Base-by-base conservation (phyloP, 2,113 vertebrate genomes). In the Chionodraco myersi region DNA sequence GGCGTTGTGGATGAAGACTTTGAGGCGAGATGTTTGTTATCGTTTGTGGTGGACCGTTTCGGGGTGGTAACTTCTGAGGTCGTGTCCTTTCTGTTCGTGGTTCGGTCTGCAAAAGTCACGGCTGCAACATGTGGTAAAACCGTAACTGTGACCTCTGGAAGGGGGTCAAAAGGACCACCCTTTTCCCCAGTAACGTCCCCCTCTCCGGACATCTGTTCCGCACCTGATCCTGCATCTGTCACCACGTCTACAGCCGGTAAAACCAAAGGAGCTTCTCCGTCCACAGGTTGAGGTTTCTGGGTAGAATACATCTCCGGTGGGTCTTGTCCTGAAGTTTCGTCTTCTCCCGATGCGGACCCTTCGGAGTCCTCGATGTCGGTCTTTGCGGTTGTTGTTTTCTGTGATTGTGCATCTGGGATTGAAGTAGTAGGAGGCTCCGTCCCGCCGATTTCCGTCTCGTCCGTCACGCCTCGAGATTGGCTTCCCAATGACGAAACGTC, bases 401-500 rank as follows among this genome's bases (percentile, higher is more conserved):
- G 34, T 0, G 65, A 15, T 5, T 5, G 21, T 8, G 48, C 41
- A 26, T 75, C 77, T 3, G 91, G 85, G 61, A 36, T 2, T 0
- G 47, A 41, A 6, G 93, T 41, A 1, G 82, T 41, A 7, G 82
- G 47, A 41, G 6, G n/a, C 60, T 93, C 89, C 1, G 94, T 88
- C 60, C 86, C 88, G 53, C 83, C 85, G 0, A 90, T 75, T 83
- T 95, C 93, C 0, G 92, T 84, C 79, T 94, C 92, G 11, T 94
- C 92, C 0, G 91, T 95, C 75, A 61, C 83, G 51, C 81, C 4
- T 23, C 14, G 0, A 3, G 26, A 30, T 30, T 30, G 26, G 26
- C 26, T 30, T 30, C 26, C 26, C 26, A 30, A 30, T 30, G 26
- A 30, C 26, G 26, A 30, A 30, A 30, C 58, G 4, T 89, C 91